Evolutionary conservation across 2,888 invertebrate genomes (phyloP).

Genomic region (Brachyptera risi): DNA sequence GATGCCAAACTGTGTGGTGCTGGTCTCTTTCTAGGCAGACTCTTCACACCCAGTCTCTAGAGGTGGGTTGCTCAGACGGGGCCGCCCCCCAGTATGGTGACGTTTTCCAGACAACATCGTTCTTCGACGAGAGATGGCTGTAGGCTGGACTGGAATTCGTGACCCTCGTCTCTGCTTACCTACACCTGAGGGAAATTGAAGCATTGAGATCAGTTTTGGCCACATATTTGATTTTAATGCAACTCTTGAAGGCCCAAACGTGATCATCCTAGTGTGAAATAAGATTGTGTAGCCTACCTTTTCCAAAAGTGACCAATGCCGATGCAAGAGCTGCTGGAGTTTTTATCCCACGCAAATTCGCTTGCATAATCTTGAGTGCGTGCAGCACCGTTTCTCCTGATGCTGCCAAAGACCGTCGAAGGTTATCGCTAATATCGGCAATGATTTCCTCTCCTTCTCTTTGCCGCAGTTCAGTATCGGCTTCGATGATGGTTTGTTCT

Average conservation of each 20-base stretch:
- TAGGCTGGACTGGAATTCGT: too few relatives aligned
- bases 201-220: too few relatives aligned
- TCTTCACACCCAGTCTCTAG: neutral
- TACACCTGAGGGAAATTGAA: too few relatives aligned
- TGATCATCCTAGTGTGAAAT: neutral
- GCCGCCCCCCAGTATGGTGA: neutral
- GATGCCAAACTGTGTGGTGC: neutral
- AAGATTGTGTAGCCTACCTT: neutral
- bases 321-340: too few relatives aligned
- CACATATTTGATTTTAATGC: neutral
- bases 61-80: neutral
- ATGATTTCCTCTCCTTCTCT: neutral
- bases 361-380: neutral
- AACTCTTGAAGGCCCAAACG: neutral
- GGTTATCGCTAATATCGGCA: neutral
- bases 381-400: neutral
- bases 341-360: neutral
- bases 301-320: neutral
- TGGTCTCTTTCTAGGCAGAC: neutral
- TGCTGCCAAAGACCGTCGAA: neutral
- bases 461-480: too few relatives aligned
- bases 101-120: neutral
- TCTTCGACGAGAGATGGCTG: neutral
- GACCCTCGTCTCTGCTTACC: too few relatives aligned
- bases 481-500: too few relatives aligned